Conservation (phyloP, 2,113 vertebrate genomes). For the Xerus inauris region DNA sequence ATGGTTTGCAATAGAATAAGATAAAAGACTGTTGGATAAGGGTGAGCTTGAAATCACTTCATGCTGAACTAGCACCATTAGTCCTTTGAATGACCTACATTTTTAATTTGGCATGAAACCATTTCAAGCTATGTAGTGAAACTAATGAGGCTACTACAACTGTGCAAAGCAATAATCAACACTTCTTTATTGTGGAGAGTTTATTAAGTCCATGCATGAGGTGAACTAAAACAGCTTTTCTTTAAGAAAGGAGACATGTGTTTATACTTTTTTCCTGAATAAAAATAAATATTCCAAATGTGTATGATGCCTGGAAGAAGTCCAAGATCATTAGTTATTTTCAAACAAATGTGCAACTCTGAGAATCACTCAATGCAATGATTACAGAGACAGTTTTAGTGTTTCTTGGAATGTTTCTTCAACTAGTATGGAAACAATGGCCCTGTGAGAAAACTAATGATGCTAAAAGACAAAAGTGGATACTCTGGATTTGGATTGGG, state of each 20-base stretch:
- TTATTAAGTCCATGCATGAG: slow-evolving; percentile 75
- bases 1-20: slow-evolving; percentile 64
- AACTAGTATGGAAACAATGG: slow-evolving; percentile 65
- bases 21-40: slow-evolving; percentile 55
- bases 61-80: slow-evolving; percentile 79
- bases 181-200: slow-evolving; percentile 75
- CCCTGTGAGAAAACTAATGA: slow-evolving; percentile 61
- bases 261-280: slow-evolving; percentile 78
- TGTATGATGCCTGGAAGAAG: slow-evolving; percentile 57
- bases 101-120: slow-evolving; percentile 87
- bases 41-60: slow-evolving; percentile 79
- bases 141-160: slow-evolving; percentile 84
- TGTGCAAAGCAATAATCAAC: slow-evolving; percentile 83
- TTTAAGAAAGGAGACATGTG: slow-evolving; percentile 57
- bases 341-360: slow-evolving; percentile 65
- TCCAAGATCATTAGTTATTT: slow-evolving; percentile 76
- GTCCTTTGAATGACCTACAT: slow-evolving; percentile 85
- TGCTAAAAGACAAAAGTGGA: slow-evolving; percentile 55
- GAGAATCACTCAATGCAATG: slow-evolving; percentile 54
- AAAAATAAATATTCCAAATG: slow-evolving; percentile 77
- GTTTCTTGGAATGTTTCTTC: slow-evolving; percentile 70
- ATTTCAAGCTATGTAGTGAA: slow-evolving; percentile 81
- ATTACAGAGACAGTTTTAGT: slow-evolving; percentile 70
- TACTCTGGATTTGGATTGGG: background rate
- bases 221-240: slow-evolving; percentile 74